These are phyloP conservation scores for Isotomurus palustris DNA, from an alignment of 2,888 invertebrate genomes.

Conservation along the genomic window DNA sequence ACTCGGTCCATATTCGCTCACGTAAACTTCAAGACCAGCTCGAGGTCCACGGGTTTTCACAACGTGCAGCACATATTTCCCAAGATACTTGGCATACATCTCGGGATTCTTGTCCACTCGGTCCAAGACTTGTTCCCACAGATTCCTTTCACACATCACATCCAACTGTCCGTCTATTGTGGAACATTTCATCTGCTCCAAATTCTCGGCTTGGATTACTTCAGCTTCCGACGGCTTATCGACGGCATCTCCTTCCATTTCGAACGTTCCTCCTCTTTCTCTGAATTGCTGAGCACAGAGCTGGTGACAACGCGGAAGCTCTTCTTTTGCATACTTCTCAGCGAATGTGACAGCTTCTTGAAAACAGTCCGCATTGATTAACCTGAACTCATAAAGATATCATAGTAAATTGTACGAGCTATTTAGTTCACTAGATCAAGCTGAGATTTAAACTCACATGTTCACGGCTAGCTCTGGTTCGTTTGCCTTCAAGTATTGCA, in stretches of 20 bases:
- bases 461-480: conserved; percentile 88
- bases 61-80: conserved; percentile 58
- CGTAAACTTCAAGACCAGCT: conserved; percentile 67
- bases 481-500: conserved; percentile 80
- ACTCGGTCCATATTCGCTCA: conserved; percentile 69
- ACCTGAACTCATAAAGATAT: too few species aligned
- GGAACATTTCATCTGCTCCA: conserved; percentile 79
- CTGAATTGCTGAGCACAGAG: too few species aligned
- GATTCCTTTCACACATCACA: conserved; percentile 70
- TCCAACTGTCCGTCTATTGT: conserved; percentile 78
- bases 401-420: too few species aligned
- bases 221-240: too few species aligned
- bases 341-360: conserved; percentile 28
- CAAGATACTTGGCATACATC: conserved; percentile 69
- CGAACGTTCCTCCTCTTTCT: too few species aligned
- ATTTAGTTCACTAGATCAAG: too few species aligned
- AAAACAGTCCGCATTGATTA: conserved; percentile 5
- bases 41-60: conserved; percentile 56
- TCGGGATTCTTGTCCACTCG: conserved; percentile 62
- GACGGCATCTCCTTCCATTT: too few species aligned
- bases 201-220: conserved; percentile 68
- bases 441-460: too few species aligned
- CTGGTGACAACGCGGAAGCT: too few species aligned
- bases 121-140: conserved; percentile 78
- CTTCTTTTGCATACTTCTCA: conserved; percentile 34